A percentile compares a stretch with the other conserved stretches of the same genome.
Evolutionary conservation across 2,797 vertebrate genomes (phyloP).

Genomic region (Setipinna tenuifilis): DNA sequence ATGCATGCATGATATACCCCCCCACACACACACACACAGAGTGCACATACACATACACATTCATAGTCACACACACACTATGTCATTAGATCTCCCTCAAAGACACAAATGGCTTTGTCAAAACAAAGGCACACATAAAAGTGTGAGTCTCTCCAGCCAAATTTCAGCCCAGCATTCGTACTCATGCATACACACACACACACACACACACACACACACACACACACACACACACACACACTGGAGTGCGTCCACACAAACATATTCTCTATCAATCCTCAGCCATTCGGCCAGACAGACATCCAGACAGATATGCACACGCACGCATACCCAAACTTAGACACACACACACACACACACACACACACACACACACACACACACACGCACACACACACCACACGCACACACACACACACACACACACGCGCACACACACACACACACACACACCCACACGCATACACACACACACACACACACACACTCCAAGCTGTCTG

Average conservation of each 20-base stretch:
- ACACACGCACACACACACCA: conserved; percentile 27
- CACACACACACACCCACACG: conserved; percentile 31
- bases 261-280: conserved; percentile 2
- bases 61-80: neutral
- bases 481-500: conserved; percentile 19
- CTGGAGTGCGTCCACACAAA: neutral
- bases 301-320: conserved; percentile 9
- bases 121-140: neutral
- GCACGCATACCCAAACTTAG: neutral
- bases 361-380: conserved; percentile 27
- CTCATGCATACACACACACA: neutral
- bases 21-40: neutral
- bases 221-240: conserved; percentile 1
- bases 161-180: neutral
- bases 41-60: neutral
- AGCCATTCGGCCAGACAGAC: neutral
- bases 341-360: conserved; percentile 37
- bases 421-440: conserved; percentile 30
- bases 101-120: neutral
- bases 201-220: neutral
- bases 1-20: no score
- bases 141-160: neutral
- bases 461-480: conserved; percentile 37
- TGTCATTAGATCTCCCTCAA: neutral
- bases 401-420: neutral